These are phyloP conservation scores for Ciconia stormi DNA, from an alignment of 2,113 vertebrate genomes.

Conservation along the genomic window DNA sequence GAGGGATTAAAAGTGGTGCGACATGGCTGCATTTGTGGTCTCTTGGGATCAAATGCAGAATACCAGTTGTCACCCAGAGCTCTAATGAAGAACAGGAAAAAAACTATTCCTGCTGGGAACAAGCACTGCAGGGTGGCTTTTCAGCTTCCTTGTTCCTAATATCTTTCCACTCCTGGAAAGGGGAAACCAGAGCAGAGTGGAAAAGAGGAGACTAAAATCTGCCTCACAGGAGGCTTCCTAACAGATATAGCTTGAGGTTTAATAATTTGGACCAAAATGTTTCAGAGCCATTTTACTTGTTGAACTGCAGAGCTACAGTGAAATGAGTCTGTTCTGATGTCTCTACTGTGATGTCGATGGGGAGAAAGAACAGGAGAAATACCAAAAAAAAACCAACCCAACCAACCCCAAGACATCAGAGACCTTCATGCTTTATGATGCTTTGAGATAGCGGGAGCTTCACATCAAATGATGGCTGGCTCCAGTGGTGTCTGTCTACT, in stretches of 20 bases:
- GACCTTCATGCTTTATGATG: background rate
- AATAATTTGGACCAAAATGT: background rate
- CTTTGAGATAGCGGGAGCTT: background rate
- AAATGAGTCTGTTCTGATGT: background rate
- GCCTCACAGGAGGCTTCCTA: background rate
- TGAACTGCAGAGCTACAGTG: background rate
- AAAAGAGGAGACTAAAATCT: background rate
- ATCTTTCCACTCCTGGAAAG: background rate
- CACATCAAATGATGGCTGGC: background rate
- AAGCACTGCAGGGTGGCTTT: background rate
- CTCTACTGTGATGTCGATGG: background rate
- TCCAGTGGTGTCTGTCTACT: background rate
- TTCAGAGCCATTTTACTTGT: background rate
- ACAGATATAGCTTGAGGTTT: background rate
- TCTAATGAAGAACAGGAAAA: background rate
- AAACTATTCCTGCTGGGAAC: background rate
- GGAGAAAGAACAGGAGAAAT: background rate
- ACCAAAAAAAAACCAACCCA: background rate
- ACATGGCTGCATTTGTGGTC: background rate
- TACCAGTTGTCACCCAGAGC: background rate
- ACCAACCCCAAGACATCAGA: background rate
- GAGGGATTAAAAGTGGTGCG: background rate
- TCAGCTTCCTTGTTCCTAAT: background rate
- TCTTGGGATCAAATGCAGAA: background rate
- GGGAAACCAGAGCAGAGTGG: background rate